Base-by-base conservation (phyloP, 2,888 invertebrate species). In the Andrena marginata region DNA sequence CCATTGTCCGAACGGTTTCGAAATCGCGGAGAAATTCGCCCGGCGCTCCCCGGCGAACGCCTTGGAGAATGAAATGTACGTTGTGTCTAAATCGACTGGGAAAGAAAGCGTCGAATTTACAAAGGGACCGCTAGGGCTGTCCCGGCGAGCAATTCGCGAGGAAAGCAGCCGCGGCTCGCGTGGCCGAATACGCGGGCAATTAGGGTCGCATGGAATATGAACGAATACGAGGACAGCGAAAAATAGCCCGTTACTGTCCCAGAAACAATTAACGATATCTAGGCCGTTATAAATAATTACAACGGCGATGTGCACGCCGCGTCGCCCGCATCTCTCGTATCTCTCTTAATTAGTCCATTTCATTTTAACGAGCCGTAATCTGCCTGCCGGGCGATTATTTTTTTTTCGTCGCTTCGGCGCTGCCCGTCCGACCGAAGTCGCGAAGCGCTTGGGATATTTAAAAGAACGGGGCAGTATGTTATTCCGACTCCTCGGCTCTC, bases 301-400 rank as follows among this genome's bases (percentile, higher is more conserved):
- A 23, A 13, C 56, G 70, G 67, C 80, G 71, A 67, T 77, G 65
- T 59, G 78, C 68, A 16, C 48, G n/a, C 63, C 75, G 64, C 56
- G 56, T n/a, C 63, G 69, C 65, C 54, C 71, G 65, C 69, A 63
- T 79, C 77, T 79, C 80, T 10, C 42, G 42, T 60, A 48, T 62
- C 77, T 54, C 70, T 62, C 65, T 80, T 80, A 80, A 80, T 80
- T 80, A 80, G 77, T 48, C 65, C 70, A 62, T 80, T 80, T 67
- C 80, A 67, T 71, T 77, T 77, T 80, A 80, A 80, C 80, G 80
- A 80, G 71, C 70, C 51, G 67, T 80, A 77, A 80, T 80, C 70
- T 67, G 42, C 65, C 71, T 60, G 64, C 31, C n/a, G 29, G 63
- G 10, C 51, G 51, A 42, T 49, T 60, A 20, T 54, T 54, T 69